A percentile compares a stretch with the other conserved stretches of the same genome.
Evolutionary conservation across 2,797 vertebrate species (phyloP).

Genomic region (Acridotheres tristis): DNA sequence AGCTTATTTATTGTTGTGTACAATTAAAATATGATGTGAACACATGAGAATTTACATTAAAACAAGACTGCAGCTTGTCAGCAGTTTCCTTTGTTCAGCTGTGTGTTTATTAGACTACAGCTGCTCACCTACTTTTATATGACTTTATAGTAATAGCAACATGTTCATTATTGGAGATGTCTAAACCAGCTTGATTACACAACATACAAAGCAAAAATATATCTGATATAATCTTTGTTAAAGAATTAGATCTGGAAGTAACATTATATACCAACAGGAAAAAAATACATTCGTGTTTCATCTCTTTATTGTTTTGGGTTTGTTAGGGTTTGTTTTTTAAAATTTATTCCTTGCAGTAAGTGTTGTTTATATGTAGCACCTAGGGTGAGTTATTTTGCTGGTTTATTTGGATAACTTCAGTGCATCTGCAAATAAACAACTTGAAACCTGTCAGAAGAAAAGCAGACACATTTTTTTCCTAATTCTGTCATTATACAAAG

Average conservation of each 20-base stretch:
- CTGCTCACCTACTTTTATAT: slow-evolving; percentile 54
- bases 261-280: neutral
- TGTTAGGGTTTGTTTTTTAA: neutral
- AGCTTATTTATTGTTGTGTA: slow-evolving; percentile 27
- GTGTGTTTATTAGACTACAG: slow-evolving; percentile 47
- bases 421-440: neutral
- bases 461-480: neutral
- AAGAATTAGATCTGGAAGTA: neutral
- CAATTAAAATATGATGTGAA: slow-evolving; percentile 26
- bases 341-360: neutral
- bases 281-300: neutral
- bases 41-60: slow-evolving; percentile 54
- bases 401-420: neutral
- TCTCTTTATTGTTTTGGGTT: neutral
- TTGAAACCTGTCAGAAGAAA: neutral
- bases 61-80: slow-evolving; percentile 41
- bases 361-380: neutral
- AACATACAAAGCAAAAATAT: neutral
- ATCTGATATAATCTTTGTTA: neutral
- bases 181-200: slow-evolving; percentile 40
- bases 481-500: neutral
- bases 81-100: slow-evolving; percentile 48
- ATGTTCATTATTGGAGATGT: slow-evolving; percentile 25
- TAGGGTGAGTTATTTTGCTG: neutral
- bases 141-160: slow-evolving; percentile 44